Evolutionary conservation across 2,888 invertebrate genomes (phyloP), one percentile per base, ranked within the genome.

Genomic region (Alloplasta piceator): DNA sequence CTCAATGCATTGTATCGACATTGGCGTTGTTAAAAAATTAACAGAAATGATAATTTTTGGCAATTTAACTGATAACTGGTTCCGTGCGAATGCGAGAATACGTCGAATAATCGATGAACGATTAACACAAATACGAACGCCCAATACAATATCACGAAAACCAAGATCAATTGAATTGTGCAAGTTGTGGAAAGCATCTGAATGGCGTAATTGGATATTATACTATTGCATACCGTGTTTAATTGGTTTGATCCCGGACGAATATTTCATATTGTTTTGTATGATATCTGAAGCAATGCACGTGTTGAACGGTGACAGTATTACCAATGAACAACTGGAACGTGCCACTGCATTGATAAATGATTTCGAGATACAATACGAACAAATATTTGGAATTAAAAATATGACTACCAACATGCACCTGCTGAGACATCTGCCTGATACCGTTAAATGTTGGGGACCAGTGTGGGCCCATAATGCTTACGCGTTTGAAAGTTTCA

Each of bases 371-470:
- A 16, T 41, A 43, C 12, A 67, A 5, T 75, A 75, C 48, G 52
- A 75, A 67, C 36, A 48, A 75, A 12, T 67, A 14, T 75, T 75
- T 41, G 67, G 67, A 38, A 52, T 67, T 48, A 52, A 67, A 10
- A 16, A 75, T 26, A 75, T 75, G 75, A 75, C 75, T 10, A 67
- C 52, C 10, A 75, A 67, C 60, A 75, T 75, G 75, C 75, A 75
- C 26, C 60, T 75, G 12, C 52, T 75, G 38, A 38, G 52, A 75
- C 75, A 60, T 50, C 50, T 66, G 74, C 66, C 58, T 9, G 48
- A 48, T 60, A 14, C 52, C 50, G 74, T 75, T 7, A 74, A 66
- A 66, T 66, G 74, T 66, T 75, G 74, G 74, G 74, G 74, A 58
- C 74, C 74, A 46, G 16, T 75, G 48, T 75, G 74, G 74, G 58